Base-by-base conservation (phyloP, 1,140 invertebrate species). In the Diachasmimorpha longicaudata region DNA sequence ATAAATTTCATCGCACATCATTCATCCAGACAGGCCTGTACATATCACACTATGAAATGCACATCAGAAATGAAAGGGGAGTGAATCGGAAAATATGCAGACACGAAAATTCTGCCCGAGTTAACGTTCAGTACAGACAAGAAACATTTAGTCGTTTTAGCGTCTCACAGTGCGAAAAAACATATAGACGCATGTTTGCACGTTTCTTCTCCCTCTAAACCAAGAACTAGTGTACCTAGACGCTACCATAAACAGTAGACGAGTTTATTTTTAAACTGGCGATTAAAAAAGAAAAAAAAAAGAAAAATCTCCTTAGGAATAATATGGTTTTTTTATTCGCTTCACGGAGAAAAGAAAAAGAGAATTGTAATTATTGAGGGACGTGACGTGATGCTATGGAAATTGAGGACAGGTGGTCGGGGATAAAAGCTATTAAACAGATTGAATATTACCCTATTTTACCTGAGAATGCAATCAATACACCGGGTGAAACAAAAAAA, bases 401-500 rank as follows among this genome's bases (percentile, higher is more conserved):
- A 81, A 82, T 82, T 79, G 81, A 82, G 81, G 81, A 82, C 81
- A 79, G 67, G 39, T 44, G 63, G 42, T 42, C 9, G 36, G 31
- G 37, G n/a, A 44, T 42, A 63, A 68, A 77, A 42, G 44, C 78
- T 80, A 84, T 84, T 83, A 84, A 83, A 75, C 78, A 82, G 83
- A 84, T 84, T 84, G 83, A 84, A 84, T 84, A 84, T 84, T 84
- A 84, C 80, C 82, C 83, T 84, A 84, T 84, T 82, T 84, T 82
- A 78, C 80, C 77, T 81, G 75, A 67, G 76, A 63, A 80, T 78
- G 83, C 79, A 84, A 84, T 83, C 81, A 83, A 84, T 83, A 83
- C 68, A 42, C 52, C 63, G 76, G 76, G 72, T 55, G 66, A n/a
- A n/a, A n/a, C n/a, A n/a, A 16, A 72, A 75, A 75, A 46, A 75